Percentiles rank a stretch among this genome's conserved stretches.
Conservation (phyloP, 2,888 invertebrate species). For the Sinodicranocentrus sp. region DNA sequence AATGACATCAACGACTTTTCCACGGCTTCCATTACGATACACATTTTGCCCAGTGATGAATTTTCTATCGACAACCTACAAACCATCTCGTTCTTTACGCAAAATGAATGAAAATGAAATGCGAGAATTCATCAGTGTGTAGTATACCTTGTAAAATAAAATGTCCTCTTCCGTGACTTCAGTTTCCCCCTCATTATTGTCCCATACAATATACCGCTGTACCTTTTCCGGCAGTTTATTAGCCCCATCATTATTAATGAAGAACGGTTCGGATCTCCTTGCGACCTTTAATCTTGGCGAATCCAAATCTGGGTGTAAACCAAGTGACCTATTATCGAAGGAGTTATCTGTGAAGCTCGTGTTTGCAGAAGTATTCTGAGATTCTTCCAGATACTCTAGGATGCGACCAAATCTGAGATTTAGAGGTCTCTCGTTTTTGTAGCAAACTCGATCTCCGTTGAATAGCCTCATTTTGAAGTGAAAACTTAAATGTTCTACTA, state of each 20-base stretch:
- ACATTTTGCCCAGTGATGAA: constrained; percentile 34
- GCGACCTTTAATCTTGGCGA: no score
- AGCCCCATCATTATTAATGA: no score
- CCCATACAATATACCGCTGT: constrained; percentile 40
- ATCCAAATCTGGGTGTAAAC: no score
- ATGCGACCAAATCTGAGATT: constrained; percentile 12
- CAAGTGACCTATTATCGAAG: no score
- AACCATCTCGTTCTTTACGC: no score
- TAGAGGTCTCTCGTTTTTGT: no score
- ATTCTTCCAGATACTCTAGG: constrained; percentile 21
- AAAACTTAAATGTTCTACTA: no score
- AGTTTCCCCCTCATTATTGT: background rate
- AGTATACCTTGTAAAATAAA: constrained; percentile 7
- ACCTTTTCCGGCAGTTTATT: no score
- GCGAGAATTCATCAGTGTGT: background rate
- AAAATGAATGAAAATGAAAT: background rate
- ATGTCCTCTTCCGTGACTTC: constrained; percentile 13
- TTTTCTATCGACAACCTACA: constrained; percentile 43
- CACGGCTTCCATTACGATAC: background rate
- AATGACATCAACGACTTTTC: constrained; percentile 18
- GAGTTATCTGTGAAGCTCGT: no score
- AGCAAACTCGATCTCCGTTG: constrained; percentile 35
- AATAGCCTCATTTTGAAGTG: constrained; percentile 30
- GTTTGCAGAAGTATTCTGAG: no score
- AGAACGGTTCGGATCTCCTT: no score